Evolutionary conservation across 2,113 vertebrate species (phyloP).

Genomic region (Oenanthe melanoleuca): DNA sequence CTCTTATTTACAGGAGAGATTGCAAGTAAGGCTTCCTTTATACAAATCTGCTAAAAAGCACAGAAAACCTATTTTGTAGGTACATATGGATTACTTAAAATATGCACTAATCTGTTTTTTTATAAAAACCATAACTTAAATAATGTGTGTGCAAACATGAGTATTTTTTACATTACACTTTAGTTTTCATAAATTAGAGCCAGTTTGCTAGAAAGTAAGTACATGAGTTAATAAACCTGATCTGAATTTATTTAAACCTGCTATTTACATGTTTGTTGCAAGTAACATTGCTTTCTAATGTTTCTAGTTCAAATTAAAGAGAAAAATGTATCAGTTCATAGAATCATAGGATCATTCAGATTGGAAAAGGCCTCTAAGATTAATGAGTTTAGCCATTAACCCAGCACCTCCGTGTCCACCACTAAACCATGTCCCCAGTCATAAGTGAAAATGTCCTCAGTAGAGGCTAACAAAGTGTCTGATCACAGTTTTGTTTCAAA

Average conservation of each 20-base stretch:
- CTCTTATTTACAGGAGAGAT: not conserved
- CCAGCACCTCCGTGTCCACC: not conserved
- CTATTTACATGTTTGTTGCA: not conserved
- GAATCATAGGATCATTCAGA: not conserved
- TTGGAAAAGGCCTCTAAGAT: not conserved
- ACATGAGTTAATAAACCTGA: not conserved
- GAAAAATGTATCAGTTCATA: not conserved
- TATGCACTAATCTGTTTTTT: not conserved
- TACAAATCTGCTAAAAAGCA: constrained; percentile 1
- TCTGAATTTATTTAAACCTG: not conserved
- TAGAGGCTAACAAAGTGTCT: not conserved
- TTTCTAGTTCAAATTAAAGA: not conserved
- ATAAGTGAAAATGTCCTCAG: not conserved
- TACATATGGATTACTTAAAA: not conserved
- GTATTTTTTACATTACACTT: not conserved
- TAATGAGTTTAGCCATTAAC: not conserved
- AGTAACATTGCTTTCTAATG: not conserved
- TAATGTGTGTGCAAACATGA: not conserved
- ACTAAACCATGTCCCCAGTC: not conserved
- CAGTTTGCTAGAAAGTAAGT: not conserved
- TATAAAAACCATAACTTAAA: not conserved
- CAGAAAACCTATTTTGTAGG: not conserved
- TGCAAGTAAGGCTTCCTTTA: constrained; percentile 1
- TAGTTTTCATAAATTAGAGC: not conserved
- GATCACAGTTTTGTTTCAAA: not conserved